Base-by-base conservation (phyloP, 2,113 vertebrate genomes). In the Elephas maximus region DNA sequence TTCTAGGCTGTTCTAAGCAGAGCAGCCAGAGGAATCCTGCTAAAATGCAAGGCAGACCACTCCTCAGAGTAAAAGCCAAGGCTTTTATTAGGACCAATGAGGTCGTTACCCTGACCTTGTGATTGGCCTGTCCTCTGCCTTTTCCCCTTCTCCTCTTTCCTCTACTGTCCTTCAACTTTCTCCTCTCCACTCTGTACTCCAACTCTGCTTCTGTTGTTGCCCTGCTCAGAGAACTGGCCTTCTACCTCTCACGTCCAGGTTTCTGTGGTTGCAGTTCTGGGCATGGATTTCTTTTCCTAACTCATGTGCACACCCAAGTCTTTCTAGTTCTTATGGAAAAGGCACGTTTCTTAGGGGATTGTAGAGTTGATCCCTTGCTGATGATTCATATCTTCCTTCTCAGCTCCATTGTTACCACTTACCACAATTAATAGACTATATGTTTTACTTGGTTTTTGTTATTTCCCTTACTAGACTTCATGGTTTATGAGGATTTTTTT, bases 21-120 rank as follows among this genome's bases (percentile, higher is more conserved):
- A 23, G 5, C 3, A 67, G 33, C 82, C 17, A 8, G 44, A 71
- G 26, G 37, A 4, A 1, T 44, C 33, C 53, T 69, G 0, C 6
- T 84, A 23, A 48, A 45, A 5, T 23, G 21, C 37, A 57, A 57
- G 53, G 1, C 53, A 57, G 53, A 57, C 53, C 53, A 57, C 15
- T 17, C 1, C 41, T 17, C 28, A 10, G 26, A 65, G 33, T 60
- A 8, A 24, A 28, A 67, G 30, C 57, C 57, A 33, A 0, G 24
- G 44, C 24, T 63, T 3, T 1, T 48, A 0, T 44, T 33, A 33
- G 28, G 26, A 45, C 53, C 33, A 26, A 20, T 0, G 0, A 12
- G 0, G 23, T 2, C 5, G 0, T 53, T 5, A 21, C n/a, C 21
- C 24, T 60, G 11, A 15, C 69, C 28, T 57, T 18, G 5, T 33